Evolutionary conservation across 2,888 invertebrate genomes (phyloP), one percentile per base, ranked within the genome.

Genomic region (Dolomedes plantarius): DNA sequence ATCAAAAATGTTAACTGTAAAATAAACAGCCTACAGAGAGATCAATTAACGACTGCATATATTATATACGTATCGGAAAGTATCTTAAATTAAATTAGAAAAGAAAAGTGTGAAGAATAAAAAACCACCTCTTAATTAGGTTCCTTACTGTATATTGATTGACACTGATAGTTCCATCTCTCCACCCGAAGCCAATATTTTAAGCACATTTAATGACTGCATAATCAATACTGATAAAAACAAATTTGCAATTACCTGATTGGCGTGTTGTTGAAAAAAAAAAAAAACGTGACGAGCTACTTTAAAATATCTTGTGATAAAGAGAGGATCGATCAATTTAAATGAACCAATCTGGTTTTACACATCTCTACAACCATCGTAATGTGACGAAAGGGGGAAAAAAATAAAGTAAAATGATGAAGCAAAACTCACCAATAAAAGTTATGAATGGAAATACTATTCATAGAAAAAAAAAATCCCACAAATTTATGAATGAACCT

Each of bases 401-500:
- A 6, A 36, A 36, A 13, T 16, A 46, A 46, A 11, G 5, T 46
- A 13, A 2, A 11, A 13, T 46, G 16, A 46, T 16, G 46, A 13
- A 36, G 46, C 3, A 56, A 56, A 23, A 16, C 23, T 11, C 56
- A 11, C 23, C 16, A 19, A 56, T 56, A 56, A 56, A 56, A 56
- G 56, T 56, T 56, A 56, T 56, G 56, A 56, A 56, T 56, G 56
- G 56, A 23, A 56, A 56, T 56, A 23, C 11, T 56, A 56, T 56
- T 56, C 56, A 23, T 23, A 56, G 23, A 16, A 23, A 56, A 56
- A 23, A 56, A 23, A 23, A 56, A 23, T 1, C 56, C 23, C 16
- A n/a, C 11, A 32, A 83, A 73, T 50, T 85, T 85, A 77, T 85
- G 83, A 85, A 85, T 85, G 77, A 41, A 73, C 27, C 23, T 39